Conservation (phyloP, 2,797 vertebrate species). For the Vespertilio murinus region DNA sequence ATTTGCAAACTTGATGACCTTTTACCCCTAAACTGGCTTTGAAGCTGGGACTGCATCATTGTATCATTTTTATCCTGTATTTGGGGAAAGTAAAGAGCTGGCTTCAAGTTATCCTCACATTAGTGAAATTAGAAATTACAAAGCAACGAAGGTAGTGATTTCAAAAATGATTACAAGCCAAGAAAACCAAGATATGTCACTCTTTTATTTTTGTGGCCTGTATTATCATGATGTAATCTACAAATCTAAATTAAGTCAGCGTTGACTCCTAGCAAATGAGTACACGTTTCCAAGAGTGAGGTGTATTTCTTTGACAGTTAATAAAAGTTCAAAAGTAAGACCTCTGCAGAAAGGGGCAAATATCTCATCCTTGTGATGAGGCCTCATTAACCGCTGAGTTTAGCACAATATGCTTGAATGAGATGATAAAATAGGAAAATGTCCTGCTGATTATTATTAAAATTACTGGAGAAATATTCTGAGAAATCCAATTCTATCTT, state of each 20-base stretch:
- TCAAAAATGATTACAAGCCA: constrained; percentile 48
- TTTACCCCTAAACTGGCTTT: constrained; percentile 49
- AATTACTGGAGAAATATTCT: constrained; percentile 38
- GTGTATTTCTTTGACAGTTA: constrained; percentile 48
- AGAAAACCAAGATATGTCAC: constrained; percentile 30
- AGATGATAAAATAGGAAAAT: constrained; percentile 55
- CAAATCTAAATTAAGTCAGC: constrained; percentile 63
- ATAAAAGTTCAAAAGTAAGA: constrained; percentile 60
- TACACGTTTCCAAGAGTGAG: constrained; percentile 28
- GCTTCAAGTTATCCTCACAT: constrained; percentile 61
- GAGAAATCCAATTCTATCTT: constrained; percentile 35
- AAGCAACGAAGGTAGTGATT: constrained; percentile 62
- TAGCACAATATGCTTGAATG: background rate
- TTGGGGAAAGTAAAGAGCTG: constrained; percentile 65
- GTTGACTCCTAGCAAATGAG: constrained; percentile 15
- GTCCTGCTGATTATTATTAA: constrained; percentile 59
- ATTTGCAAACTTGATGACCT: background rate
- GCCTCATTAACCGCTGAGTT: constrained; percentile 58
- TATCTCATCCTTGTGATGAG: constrained; percentile 24
- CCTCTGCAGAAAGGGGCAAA: constrained; percentile 42
- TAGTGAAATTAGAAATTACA: constrained; percentile 66
- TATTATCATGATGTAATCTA: constrained; percentile 61
- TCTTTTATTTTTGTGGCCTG: constrained; percentile 52
- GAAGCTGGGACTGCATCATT: constrained; percentile 29
- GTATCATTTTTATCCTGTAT: constrained; percentile 57